Evolutionary conservation across 2,888 invertebrate species (phyloP), one percentile per base, ranked within the genome.

Genomic region (Troides helena): DNA sequence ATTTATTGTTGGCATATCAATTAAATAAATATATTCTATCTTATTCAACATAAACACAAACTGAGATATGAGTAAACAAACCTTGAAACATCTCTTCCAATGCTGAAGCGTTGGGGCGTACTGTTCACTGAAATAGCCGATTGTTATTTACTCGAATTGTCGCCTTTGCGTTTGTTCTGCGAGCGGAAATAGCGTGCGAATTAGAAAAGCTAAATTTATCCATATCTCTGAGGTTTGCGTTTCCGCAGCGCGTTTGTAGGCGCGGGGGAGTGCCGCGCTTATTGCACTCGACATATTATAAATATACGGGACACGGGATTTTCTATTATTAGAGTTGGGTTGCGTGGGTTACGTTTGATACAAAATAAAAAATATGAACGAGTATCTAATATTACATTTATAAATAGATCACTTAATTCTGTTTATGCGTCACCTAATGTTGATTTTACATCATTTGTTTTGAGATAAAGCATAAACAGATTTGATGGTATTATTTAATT

Each of bases 101-200:
- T 10, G 0, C 46, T 10, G 60, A 61, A 64, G 25, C 65, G 56
- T 61, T 57, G 69, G n/a, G 25, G 6, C 18, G 56, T 53, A 59
- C 12, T 59, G 64, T 64, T 68, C 53, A 62, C 61, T 56, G 36
- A 53, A 67, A 63, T 60, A 60, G 23, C 58, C 39, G 58, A 68
- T 53, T 59, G 63, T 43, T 68, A 63, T 64, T 64, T 60, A 56
- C 53, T 60, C 53, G n/a, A 65, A 69, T 57, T 21, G 62, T 63
- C 58, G 30, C 25, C 23, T 53, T 21, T 5, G 50, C 60, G 53
- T 69, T 60, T 69, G n/a, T 53, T 36, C 14, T 25, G 25, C 65
- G 43, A 30, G 43, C 64, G 60, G 60, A 69, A 69, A 69, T 69
- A 65, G 64, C 25, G 43, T 23, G 56, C 7, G 56, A 69, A 64